Conservation (phyloP, 2,797 vertebrate genomes). For the Lepidocolaptes lacrymiger region DNA sequence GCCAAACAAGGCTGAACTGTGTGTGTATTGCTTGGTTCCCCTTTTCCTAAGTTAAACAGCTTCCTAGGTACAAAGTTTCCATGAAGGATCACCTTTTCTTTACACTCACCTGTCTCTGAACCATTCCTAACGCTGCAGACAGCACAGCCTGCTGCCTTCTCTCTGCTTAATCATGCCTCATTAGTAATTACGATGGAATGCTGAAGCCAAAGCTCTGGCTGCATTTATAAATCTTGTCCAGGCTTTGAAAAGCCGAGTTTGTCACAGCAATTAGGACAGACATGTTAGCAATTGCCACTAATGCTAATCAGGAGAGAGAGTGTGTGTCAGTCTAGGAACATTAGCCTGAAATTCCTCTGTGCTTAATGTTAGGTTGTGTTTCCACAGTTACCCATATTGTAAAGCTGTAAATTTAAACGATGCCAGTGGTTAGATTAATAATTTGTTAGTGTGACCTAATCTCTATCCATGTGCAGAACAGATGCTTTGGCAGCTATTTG, state of each 20-base stretch:
- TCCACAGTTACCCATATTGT: conserved; percentile 6
- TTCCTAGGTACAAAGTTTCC: background rate
- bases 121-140: background rate
- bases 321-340: background rate
- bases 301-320: background rate
- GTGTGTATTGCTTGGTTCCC: background rate
- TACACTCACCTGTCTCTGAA: background rate
- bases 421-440: background rate
- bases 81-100: background rate
- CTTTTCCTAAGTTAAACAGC: background rate
- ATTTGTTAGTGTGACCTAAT: conserved; percentile 1
- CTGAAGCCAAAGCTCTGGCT: background rate
- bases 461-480: background rate
- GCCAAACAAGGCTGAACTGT: background rate
- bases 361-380: background rate
- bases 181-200: conserved; percentile 23
- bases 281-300: background rate
- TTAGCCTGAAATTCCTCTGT: background rate
- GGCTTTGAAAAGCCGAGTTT: background rate
- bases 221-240: background rate
- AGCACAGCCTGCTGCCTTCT: background rate
- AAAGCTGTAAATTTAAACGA: background rate
- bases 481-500: background rate
- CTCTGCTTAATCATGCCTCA: background rate
- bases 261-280: background rate